Base-by-base conservation (phyloP, 2,888 invertebrate genomes). In the Nymphalis polychloros region DNA sequence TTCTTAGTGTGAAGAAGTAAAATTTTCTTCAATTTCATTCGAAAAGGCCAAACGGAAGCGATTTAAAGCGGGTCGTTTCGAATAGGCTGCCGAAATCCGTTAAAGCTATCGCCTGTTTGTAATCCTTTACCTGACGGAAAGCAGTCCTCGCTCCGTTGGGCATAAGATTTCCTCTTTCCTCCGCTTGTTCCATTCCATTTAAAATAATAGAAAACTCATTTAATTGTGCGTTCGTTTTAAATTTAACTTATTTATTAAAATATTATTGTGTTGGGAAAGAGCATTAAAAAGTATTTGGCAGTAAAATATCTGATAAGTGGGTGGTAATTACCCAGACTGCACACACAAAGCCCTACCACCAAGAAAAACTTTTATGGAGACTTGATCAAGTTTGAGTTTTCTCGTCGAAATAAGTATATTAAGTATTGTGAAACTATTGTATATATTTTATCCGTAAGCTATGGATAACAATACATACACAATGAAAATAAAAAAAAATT, bases 81-180 rank as follows among this genome's bases (percentile, higher is more conserved):
- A 69, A 62, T 59, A 67, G 69, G 67, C 67, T 60, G 55, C 35
- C 55, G 67, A 64, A 72, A 67, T 64, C 71, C 62, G 68, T 71
- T 71, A 69, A 69, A 69, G 63, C 72, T 72, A 63, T 71, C 62
- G 64, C 61, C 64, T 57, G 71, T 60, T 67, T 69, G 72, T 71
- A 72, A 72, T 71, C 71, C 72, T 67, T 72, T 69, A 68, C 72
- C 69, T 71, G 69, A 72, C 59, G 69, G 66, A 69, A 57, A 63
- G 65, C 71, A 64, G 65, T 69, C 57, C 59, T 53, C 67, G 67
- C 64, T 64, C 52, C 64, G 70, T 63, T 20, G 64, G 67, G 67
- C 64, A 57, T 59, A 67, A 67, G 69, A 67, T 72, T 64, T 61
- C 67, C 60, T 64, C 67, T 72, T 72, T 65, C 65, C 60, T 59